Evolutionary conservation across 2,888 invertebrate species (phyloP), one percentile per base, ranked within the genome.

Genomic region (Cataglyphis cursor): DNA sequence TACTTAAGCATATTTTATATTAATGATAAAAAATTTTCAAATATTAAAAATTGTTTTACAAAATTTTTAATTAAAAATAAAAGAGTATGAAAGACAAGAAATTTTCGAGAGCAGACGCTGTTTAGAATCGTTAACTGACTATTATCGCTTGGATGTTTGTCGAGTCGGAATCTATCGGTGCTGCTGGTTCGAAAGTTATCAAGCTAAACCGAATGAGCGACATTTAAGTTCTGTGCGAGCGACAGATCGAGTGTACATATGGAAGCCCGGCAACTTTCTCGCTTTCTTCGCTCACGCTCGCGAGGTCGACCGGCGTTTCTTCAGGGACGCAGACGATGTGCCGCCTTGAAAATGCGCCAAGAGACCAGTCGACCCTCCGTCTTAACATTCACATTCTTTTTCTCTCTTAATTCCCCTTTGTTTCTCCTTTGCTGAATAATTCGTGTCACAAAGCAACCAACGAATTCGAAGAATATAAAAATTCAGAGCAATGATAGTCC

Each of bases 261-360:
- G 75, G 83, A 85, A 87, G 81, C 65, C 84, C 44, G 81, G 84
- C 83, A 90, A 92, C 94, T 94, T 94, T 94, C 94, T 93, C 93
- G 86, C 93, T 94, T 94, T 94, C 94, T 93, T 94, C 91, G 78
- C 59, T 80, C 88, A 87, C 87, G 88, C 87, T 89, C 86, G 91
- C 93, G 93, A 93, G 94, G 93, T 94, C 94, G 92, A 90, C 92
- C 93, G 87, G 83, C 86, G 83, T 89, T 88, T 87, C 83, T 92
- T 92, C 93, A 91, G 92, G 89, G 89, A 89, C 89, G 90, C 85
- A 89, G 87, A 87, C 88, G 82, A 76, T 84, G 65, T 81, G 85
- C 89, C 85, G 91, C 93, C 93, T 93, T 93, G 92, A 93, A 92
- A 91, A 92, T 85, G 65, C 70, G 84, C 76, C 82, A 81, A 41